These are phyloP conservation scores for Yponomeuta evonymella DNA, from an alignment of 2,888 invertebrate genomes.

Conservation along the genomic window DNA sequence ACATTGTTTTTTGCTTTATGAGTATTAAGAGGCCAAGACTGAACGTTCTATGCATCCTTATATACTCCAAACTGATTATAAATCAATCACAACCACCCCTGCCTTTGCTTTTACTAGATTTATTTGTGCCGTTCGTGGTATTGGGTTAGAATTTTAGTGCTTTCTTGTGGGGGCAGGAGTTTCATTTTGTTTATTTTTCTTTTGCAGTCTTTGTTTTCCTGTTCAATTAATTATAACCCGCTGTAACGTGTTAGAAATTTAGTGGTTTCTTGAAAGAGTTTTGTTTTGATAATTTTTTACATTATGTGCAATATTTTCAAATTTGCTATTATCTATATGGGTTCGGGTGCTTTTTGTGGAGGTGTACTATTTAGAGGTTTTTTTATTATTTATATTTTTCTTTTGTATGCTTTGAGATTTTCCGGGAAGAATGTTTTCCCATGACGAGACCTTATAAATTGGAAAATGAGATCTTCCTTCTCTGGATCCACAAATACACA, in stretches of 20 bases:
- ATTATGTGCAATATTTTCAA: not conserved
- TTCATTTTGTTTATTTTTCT: not conserved
- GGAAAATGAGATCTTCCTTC: too few species aligned
- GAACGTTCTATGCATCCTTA: not conserved
- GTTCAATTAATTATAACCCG: not conserved
- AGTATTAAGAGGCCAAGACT: not conserved
- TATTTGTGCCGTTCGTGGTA: constrained; percentile 36
- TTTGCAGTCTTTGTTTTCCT: not conserved
- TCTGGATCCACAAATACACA: too few species aligned
- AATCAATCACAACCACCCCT: constrained; percentile 48
- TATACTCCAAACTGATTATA: constrained; percentile 32
- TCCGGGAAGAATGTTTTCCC: too few species aligned
- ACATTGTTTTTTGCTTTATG: too few species aligned
- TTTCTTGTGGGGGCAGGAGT: constrained; percentile 1
- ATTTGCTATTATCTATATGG: too few species aligned
- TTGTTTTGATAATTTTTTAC: too few species aligned
- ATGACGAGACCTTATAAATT: too few species aligned
- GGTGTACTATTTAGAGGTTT: too few species aligned
- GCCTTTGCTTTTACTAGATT: constrained; percentile 30
- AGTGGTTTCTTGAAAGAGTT: too few species aligned
- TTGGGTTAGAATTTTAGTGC: constrained; percentile 6
- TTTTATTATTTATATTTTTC: not conserved
- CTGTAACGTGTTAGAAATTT: too few species aligned
- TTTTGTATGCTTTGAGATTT: not conserved
- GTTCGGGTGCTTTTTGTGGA: too few species aligned